Base-by-base conservation (phyloP, 2,113 vertebrate species). In the Scomber colias region DNA sequence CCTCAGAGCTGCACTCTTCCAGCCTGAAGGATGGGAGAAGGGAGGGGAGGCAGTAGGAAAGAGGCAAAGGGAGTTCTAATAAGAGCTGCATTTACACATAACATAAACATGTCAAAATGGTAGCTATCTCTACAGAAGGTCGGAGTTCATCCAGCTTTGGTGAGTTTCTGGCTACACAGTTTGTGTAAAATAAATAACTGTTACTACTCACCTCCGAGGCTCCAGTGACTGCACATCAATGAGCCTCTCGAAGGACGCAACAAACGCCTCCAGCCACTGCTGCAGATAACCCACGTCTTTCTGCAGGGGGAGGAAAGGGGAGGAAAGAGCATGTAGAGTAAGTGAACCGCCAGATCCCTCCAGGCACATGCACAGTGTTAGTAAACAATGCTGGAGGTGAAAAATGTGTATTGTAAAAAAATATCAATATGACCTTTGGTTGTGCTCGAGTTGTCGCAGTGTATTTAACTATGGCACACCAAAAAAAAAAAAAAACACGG, bases 251-350 rank as follows among this genome's bases (percentile, higher is more conserved):
- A 97, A 98, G 87, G 94, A 94, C 0, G 85, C 88, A 87, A 99
- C 97, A 0, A 99, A 99, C 0, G 95, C 94, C 87, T 98, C 96
- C 82, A 99, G 92, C 97, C 97, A 99, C 89, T 98, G 97, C 89
- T 97, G 97, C 93, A 98, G 95, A 91, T 97, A 98, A 16, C 80
- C 87, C 85, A 96, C 95, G 91, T 99, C 97, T 94, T 97, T 99
- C 98, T 99, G 95, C 62, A 89, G 56, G 54, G 51, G 27, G 12
- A 55, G 68, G 63, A 21, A n/a, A 68, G 54, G 51, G 27, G 12
- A 55, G 68, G 63, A 21, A n/a, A 68, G 17, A 65, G 54, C 66
- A 48, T 46, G 48, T 79, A 63, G 82, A 56, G 13, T 16, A 51
- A 73, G 3, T 35, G 35, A 66, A 55, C 2, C 24, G 11, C 19